Conservation (phyloP, 2,113 vertebrate species). For the Terrapene triunguis region DNA sequence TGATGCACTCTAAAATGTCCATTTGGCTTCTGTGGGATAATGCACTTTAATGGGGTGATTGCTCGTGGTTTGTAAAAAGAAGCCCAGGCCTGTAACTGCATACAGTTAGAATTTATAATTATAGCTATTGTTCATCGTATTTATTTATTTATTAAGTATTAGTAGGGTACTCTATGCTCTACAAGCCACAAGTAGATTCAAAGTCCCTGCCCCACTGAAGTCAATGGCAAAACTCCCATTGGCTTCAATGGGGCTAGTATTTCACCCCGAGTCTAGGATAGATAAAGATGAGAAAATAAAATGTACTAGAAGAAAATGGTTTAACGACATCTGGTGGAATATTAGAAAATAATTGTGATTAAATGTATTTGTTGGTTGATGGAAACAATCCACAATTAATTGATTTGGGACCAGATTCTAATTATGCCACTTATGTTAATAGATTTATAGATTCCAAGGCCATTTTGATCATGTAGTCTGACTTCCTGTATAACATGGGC, state of each 20-base stretch:
- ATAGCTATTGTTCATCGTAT: background rate
- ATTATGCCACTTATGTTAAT: no score
- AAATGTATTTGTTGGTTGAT: background rate
- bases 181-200: background rate
- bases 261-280: background rate
- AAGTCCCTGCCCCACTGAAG: background rate
- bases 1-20: background rate
- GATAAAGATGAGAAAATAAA: background rate
- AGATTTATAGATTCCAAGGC: no score
- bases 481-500: no score
- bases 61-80: conserved; percentile 24
- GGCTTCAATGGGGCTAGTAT: background rate
- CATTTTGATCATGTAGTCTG: no score
- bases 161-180: background rate
- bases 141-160: background rate
- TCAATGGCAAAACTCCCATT: background rate
- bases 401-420: background rate
- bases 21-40: conserved; percentile 4
- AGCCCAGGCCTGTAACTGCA: background rate
- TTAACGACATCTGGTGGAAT: background rate
- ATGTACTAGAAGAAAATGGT: background rate
- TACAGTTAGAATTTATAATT: background rate
- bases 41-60: conserved; percentile 27
- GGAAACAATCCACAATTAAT: background rate
- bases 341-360: background rate